Base-by-base conservation (phyloP, 92 coral and sea anemone species). In the Phenganax stokvisi region DNA sequence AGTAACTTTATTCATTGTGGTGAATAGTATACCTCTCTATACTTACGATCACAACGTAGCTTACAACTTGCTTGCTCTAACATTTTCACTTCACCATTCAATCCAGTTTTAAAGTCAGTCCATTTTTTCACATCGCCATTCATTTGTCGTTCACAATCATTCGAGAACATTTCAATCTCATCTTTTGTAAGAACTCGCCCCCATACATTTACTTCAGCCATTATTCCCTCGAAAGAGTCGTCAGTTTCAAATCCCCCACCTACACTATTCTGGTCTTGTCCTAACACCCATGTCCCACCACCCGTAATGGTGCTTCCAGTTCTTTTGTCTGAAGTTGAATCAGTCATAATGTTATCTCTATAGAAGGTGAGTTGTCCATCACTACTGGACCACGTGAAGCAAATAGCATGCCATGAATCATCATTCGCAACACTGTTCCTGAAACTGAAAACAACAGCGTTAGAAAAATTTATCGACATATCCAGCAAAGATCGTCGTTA, bases 261-360 rank as follows among this genome's bases (percentile, higher is more conserved):
- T 0, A 74, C 79, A 3, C 30, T 16, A 74, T 74, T 61, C 28
- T 51, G 79, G 15, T 74, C 79, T 74, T 74, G 79, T 6, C 59
- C 79, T 62, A 74, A 15, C 60, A 74, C 79, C 79, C 79, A 74
- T n/a, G 55, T 28, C 1, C 79, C 79, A 13, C 79, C 79, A 29
- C 63, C 37, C 6, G 47, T 1, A 47, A 55, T 54, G 12, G 51
- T 51, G 16, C 54, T 9, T 3, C 60, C 60, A 10, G 28, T 51
- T 6, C 28, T 6, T 11, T 52, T 1, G 54, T 28, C 58, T 13
- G 15, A 17, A 10, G 11, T 10, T 12, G 13, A 6, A 11, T 51
- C 44, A 1, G 30, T 54, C 61, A 74, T n/a, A 2, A 52, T 53
- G 15, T 56, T 30, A 25, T 74, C 79, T 74, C 54, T 74, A 56